Evolutionary conservation across 2,888 invertebrate species (phyloP).

Genomic region (Hirtodrosophila histrioides): DNA sequence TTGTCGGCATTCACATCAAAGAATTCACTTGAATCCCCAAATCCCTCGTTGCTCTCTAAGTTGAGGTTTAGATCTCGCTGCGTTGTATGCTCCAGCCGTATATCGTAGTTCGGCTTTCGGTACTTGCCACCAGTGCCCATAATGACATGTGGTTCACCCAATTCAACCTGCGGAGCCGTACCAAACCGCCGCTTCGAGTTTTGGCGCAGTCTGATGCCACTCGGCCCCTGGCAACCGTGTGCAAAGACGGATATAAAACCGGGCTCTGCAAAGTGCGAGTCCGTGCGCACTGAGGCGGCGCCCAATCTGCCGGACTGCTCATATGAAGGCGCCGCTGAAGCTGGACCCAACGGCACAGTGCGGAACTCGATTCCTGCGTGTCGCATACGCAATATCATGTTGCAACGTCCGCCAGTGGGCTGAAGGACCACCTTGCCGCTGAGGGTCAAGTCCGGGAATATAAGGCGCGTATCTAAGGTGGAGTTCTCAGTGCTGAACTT

Average conservation of each 20-base stretch:
- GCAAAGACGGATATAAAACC: slow-evolving; percentile 94
- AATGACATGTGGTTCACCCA: slow-evolving; percentile 72
- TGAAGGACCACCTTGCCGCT: slow-evolving; percentile 90
- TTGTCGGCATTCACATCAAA: slow-evolving; percentile 64
- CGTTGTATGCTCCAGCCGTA: slow-evolving; percentile 61
- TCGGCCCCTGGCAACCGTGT: slow-evolving; percentile 89
- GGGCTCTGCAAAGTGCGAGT: slow-evolving; percentile 93
- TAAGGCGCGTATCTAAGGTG: slow-evolving; percentile 90
- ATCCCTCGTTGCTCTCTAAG: slow-evolving; percentile 53
- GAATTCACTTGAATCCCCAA: slow-evolving; percentile 52
- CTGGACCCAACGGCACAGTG: slow-evolving; percentile 86
- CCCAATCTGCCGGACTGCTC: slow-evolving; percentile 79
- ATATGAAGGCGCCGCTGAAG: slow-evolving; percentile 45
- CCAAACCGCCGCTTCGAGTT: slow-evolving; percentile 82
- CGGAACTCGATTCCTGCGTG: slow-evolving; percentile 92
- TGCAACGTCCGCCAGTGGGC: slow-evolving; percentile 87
- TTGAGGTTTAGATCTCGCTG: slow-evolving; percentile 59
- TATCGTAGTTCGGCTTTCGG: slow-evolving; percentile 72
- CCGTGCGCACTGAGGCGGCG: slow-evolving; percentile 86
- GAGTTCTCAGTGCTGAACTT: slow-evolving; percentile 90
- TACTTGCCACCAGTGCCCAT: slow-evolving; percentile 65
- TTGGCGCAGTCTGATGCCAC: slow-evolving; percentile 79
- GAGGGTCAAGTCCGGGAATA: slow-evolving; percentile 92
- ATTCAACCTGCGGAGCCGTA: slow-evolving; percentile 49
- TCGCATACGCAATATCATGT: slow-evolving; percentile 91